phyloP scores from a whole-genome alignment of 1,140 invertebrate species.

The Panagrolaimus sp. region DNA sequence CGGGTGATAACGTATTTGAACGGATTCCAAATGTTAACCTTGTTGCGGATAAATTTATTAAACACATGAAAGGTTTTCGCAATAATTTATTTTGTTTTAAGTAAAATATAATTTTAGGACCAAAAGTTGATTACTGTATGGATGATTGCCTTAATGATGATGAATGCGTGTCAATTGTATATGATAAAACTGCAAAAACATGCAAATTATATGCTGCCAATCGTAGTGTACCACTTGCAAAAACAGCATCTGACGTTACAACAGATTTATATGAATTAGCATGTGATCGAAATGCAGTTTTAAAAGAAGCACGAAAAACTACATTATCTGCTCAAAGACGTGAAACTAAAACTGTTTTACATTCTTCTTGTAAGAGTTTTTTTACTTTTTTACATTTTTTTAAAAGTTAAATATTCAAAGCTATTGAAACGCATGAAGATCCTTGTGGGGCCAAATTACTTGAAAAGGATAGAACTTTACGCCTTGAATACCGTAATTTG shows the following conservation, averaged over 20 bases:
- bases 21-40: constrained; percentile 29
- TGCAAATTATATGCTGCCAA: constrained; percentile 22
- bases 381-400: too few species aligned
- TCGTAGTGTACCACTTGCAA: constrained; percentile 22
- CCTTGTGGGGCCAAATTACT: constrained; percentile 16
- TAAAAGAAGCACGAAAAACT: too few species aligned
- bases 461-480: constrained; percentile 34
- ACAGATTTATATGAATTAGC: constrained; percentile 45
- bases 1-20: constrained; percentile 42
- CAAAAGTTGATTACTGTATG: constrained; percentile 27
- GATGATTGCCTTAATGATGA: constrained; percentile 37
- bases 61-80: constrained; percentile 20
- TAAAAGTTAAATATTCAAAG: too few species aligned
- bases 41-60: constrained; percentile 24
- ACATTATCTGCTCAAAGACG: too few species aligned
- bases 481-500: constrained; percentile 41
- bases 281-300: constrained; percentile 28
- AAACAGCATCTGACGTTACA: constrained; percentile 29
- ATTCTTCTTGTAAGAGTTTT: too few species aligned
- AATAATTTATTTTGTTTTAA: constrained; percentile 6
- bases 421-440: too few species aligned
- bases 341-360: too few species aligned
- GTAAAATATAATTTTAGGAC: background rate
- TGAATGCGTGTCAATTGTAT: constrained; percentile 35
- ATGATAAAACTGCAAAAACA: constrained; percentile 28